Evolutionary conservation across 2,888 invertebrate genomes (phyloP).

Genomic region (Clunio marinus): DNA sequence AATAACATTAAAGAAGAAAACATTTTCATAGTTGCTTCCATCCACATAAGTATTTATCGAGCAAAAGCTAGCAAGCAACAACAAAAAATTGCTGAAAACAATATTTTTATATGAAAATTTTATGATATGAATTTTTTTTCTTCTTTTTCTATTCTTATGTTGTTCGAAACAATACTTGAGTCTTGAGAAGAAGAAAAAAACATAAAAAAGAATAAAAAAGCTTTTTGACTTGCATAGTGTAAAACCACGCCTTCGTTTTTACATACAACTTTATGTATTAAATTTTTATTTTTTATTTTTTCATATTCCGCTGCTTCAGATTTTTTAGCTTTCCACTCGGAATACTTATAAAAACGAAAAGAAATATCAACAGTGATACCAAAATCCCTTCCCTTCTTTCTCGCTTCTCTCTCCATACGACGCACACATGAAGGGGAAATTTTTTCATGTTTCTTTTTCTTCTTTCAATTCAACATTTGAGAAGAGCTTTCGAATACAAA

Average conservation of each 20-base stretch:
- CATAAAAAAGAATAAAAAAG: background rate
- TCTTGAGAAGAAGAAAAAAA: too few relatives aligned
- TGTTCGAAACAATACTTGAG: constrained; percentile 29
- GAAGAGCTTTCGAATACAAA: constrained; percentile 29
- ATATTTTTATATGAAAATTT: constrained; percentile 36
- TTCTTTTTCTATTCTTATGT: too few relatives aligned
- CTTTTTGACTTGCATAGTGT: constrained; percentile 31
- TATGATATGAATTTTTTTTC: constrained; percentile 36
- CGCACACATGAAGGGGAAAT: constrained; percentile 36
- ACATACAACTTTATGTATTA: constrained; percentile 39
- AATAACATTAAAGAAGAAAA: constrained; percentile 16
- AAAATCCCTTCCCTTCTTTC: constrained; percentile 31
- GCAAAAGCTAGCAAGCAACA: too few relatives aligned
- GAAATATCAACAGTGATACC: background rate
- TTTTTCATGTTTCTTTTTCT: too few relatives aligned
- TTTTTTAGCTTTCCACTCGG: constrained; percentile 38
- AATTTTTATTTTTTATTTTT: constrained; percentile 38
- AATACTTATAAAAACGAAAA: background rate
- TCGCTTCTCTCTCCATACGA: background rate
- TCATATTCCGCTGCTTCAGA: constrained; percentile 32
- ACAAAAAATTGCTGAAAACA: background rate
- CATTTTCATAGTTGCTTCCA: background rate
- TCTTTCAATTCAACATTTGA: too few relatives aligned
- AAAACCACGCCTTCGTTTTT: constrained; percentile 40
- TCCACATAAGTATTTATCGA: too few relatives aligned